A percentile compares a stretch with the other conserved stretches of the same genome.
Conservation (phyloP, 2,888 invertebrate genomes). For the Deilephila porcellus region DNA sequence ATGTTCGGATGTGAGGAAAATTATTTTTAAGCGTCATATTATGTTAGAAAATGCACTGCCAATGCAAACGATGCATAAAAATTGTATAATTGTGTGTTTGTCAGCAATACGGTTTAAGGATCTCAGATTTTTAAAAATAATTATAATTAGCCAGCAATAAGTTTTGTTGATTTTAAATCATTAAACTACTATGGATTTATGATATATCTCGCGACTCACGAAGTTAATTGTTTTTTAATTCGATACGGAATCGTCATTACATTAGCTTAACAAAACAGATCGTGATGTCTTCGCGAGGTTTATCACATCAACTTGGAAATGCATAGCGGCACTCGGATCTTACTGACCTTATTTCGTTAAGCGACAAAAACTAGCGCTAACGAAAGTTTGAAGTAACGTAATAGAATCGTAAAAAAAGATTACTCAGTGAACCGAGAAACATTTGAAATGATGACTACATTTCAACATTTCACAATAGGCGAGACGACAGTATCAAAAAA, state of each 20-base stretch:
- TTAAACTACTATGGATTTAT: not conserved
- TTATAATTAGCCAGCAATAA: constrained; percentile 18
- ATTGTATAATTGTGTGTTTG: constrained; percentile 31
- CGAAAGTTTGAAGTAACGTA: not conserved
- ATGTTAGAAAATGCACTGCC: constrained; percentile 43
- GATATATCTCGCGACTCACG: not conserved
- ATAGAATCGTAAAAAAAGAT: constrained; percentile 1
- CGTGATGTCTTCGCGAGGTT: not conserved
- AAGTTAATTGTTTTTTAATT: not conserved
- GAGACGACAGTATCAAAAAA: too few species aligned
- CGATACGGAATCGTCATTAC: not conserved
- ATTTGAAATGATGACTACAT: not conserved
- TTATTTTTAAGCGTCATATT: constrained; percentile 33
- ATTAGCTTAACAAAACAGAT: not conserved
- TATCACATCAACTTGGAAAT: constrained; percentile 5
- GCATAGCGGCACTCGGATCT: constrained; percentile 6
- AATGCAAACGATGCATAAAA: constrained; percentile 43
- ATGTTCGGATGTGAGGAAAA: not conserved
- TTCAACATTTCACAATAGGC: not conserved
- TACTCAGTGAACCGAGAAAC: not conserved
- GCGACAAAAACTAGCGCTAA: not conserved
- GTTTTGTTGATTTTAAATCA: constrained; percentile 4
- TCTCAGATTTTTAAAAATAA: constrained; percentile 35
- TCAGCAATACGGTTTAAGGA: constrained; percentile 35
- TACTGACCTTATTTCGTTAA: not conserved